Evolutionary conservation across 2,888 invertebrate species (phyloP).

Genomic region (Agonopterix arenella): DNA sequence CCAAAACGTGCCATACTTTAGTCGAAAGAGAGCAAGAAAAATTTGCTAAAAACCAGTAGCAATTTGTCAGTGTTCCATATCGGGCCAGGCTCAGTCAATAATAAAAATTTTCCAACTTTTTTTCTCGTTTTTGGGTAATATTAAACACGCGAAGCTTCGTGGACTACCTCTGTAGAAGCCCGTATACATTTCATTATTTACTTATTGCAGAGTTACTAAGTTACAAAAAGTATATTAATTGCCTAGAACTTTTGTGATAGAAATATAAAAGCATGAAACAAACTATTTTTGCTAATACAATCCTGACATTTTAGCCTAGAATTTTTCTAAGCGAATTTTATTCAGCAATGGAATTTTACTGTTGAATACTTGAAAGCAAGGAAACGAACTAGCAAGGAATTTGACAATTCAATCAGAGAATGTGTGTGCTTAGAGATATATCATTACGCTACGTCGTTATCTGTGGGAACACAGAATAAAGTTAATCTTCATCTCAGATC

Average conservation of each 20-base stretch:
- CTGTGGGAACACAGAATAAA: too few species aligned
- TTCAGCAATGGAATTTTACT: too few species aligned
- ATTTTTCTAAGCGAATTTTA: too few species aligned
- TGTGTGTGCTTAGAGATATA: too few species aligned
- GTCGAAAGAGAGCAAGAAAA: constrained; percentile 39
- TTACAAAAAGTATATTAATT: constrained; percentile 60
- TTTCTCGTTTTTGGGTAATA: constrained; percentile 62
- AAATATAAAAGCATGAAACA: constrained; percentile 12
- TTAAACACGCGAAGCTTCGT: constrained; percentile 65
- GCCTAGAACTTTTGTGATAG: constrained; percentile 30
- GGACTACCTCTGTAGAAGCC: constrained; percentile 36
- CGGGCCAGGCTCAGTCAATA: constrained; percentile 63
- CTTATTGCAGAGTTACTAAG: constrained; percentile 49
- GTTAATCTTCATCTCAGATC: too few species aligned
- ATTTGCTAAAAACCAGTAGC: constrained; percentile 54
- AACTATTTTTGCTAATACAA: not conserved
- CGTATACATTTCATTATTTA: constrained; percentile 58
- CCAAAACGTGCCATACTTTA: constrained; percentile 30
- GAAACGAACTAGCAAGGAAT: too few species aligned
- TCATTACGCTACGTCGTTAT: too few species aligned
- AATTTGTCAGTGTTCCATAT: constrained; percentile 68
- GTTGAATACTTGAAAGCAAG: too few species aligned
- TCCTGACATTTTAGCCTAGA: too few species aligned
- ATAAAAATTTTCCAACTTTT: constrained; percentile 53
- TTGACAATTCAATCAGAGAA: too few species aligned